Percentiles rank a stretch among this genome's conserved stretches.
phyloP scores from a whole-genome alignment of 2,888 invertebrate species.

The Alcis repandata region DNA sequence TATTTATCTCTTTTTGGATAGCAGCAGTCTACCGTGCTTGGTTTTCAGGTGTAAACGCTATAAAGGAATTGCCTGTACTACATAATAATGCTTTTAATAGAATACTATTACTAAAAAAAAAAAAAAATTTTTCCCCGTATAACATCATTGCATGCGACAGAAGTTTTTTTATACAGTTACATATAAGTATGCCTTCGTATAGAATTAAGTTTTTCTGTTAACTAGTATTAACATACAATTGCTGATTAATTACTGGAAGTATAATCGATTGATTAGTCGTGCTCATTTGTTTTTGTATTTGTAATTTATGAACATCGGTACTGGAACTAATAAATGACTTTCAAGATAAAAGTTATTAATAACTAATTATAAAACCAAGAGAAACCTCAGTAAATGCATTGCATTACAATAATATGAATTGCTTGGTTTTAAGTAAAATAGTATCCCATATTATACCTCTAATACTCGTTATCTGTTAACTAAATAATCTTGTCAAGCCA shows the following conservation, averaged over 20 bases:
- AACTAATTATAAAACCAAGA: not conserved
- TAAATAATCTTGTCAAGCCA: too few relatives aligned
- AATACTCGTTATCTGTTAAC: too few relatives aligned
- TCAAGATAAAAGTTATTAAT: not conserved
- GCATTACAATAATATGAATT: too few relatives aligned
- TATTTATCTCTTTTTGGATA: too few relatives aligned
- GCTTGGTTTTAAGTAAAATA: too few relatives aligned
- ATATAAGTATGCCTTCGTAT: conserved; percentile 1
- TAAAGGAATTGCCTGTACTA: too few relatives aligned
- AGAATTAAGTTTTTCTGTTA: conserved; percentile 12
- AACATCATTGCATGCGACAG: conserved; percentile 2
- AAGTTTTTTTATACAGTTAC: not conserved
- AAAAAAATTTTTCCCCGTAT: not conserved
- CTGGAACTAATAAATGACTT: not conserved
- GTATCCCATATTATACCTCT: too few relatives aligned
- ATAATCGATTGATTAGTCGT: conserved; percentile 7
- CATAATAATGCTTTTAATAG: too few relatives aligned
- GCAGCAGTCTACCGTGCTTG: too few relatives aligned
- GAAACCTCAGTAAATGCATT: too few relatives aligned
- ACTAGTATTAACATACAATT: conserved; percentile 18
- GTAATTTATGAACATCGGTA: not conserved
- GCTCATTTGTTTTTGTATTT: not conserved
- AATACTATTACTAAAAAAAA: too few relatives aligned
- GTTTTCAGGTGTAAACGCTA: too few relatives aligned
- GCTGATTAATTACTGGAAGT: conserved; percentile 1